Percentiles rank a stretch among this genome's conserved stretches.
Conservation (phyloP, 1,140 invertebrate species). For the Aphidius ervi region DNA sequence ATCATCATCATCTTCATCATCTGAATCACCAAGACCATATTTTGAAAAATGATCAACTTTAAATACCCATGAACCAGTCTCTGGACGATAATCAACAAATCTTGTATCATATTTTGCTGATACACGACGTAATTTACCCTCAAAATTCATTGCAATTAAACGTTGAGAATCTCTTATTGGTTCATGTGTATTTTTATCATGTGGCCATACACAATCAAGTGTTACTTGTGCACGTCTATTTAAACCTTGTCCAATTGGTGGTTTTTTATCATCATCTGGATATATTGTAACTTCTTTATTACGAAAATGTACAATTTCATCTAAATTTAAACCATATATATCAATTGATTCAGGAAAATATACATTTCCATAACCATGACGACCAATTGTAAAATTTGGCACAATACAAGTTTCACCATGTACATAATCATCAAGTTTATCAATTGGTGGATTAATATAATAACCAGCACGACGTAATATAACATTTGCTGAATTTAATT, state of each 20-base stretch:
- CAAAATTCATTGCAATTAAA: conserved; percentile 79
- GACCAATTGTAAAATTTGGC: conserved; percentile 85
- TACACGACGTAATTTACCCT: conserved; percentile 77
- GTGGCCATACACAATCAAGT: conserved; percentile 91
- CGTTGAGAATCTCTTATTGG: conserved; percentile 79
- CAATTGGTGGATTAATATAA: conserved; percentile 68
- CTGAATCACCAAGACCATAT: conserved; percentile 87
- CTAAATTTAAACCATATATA: conserved; percentile 83
- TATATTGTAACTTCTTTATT: conserved; percentile 70
- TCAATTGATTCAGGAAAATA: conserved; percentile 84
- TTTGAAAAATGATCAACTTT: conserved; percentile 96
- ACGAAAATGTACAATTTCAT: conserved; percentile 71
- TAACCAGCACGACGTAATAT: conserved; percentile 69
- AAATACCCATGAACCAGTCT: conserved; percentile 94
- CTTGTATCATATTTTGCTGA: conserved; percentile 82
- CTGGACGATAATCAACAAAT: conserved; percentile 92
- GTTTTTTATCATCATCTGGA: conserved; percentile 62
- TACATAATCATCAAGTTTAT: conserved; percentile 57
- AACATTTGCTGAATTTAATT: conserved; percentile 60
- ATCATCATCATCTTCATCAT: conserved; percentile 71
- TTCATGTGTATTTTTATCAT: conserved; percentile 76
- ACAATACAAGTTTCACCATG: conserved; percentile 75
- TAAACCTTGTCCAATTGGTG: conserved; percentile 74
- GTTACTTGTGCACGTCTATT: conserved; percentile 92
- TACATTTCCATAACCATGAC: conserved; percentile 88